Conservation (phyloP, 2,888 invertebrate species). For the Hypercompe scribonia region DNA sequence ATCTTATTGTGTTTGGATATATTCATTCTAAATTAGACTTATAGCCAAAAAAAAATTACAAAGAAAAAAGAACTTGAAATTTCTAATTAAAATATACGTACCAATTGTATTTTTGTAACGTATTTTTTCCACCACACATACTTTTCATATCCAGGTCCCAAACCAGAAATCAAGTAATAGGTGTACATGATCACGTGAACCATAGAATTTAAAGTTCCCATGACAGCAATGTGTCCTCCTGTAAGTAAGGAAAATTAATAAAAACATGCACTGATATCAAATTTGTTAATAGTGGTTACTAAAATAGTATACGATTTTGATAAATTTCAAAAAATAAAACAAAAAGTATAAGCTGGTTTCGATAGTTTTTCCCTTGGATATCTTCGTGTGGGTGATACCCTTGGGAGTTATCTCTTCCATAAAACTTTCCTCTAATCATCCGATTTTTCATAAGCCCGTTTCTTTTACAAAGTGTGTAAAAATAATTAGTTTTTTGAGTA, state of each 20-base stretch:
- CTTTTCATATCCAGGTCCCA: slow-evolving; percentile 93
- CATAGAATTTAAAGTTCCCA: slow-evolving; percentile 92
- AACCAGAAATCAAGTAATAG: slow-evolving; percentile 92
- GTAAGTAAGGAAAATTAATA: slow-evolving; percentile 9
- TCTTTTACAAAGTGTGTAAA: neutral
- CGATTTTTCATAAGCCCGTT: neutral
- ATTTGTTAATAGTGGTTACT: neutral
- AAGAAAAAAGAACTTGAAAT: neutral
- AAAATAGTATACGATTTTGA: too few species aligned
- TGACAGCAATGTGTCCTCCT: slow-evolving; percentile 89
- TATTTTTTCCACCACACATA: slow-evolving; percentile 96
- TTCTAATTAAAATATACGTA: slow-evolving; percentile 63
- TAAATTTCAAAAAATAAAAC: too few species aligned
- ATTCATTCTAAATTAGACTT: too few species aligned
- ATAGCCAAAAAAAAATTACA: neutral
- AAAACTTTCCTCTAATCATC: neutral
- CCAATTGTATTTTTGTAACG: slow-evolving; percentile 90
- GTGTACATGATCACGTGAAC: slow-evolving; percentile 95
- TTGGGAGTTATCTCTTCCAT: neutral
- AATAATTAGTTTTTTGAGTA: too few species aligned
- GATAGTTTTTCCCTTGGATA: too few species aligned
- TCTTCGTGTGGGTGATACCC: neutral
- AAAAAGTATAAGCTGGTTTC: too few species aligned
- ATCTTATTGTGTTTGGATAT: too few species aligned
- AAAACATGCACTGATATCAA: neutral